Evolutionary conservation across 1,140 invertebrate genomes (phyloP).

Genomic region (Magallana angulata): DNA sequence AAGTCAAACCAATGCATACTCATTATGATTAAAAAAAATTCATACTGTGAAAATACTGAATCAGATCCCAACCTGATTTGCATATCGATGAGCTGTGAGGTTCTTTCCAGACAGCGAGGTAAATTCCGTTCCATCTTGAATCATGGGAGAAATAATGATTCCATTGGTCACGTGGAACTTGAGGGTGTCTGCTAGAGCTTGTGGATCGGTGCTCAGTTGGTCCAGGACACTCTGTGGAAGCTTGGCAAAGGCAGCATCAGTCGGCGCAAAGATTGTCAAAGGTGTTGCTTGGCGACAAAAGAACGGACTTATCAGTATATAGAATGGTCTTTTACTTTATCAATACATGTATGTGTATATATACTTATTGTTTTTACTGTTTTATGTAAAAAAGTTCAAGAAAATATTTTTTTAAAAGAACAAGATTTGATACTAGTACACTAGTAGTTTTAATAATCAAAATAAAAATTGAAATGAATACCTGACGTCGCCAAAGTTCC

Average conservation of each 20-base stretch:
- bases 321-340: too few relatives aligned
- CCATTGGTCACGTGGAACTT: conserved; percentile 59
- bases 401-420: too few relatives aligned
- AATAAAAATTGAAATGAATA: neutral
- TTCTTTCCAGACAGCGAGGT: conserved; percentile 25
- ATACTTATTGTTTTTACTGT: too few relatives aligned
- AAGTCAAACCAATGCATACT: neutral
- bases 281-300: conserved; percentile 74
- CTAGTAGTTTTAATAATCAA: too few relatives aligned
- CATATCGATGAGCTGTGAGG: conserved; percentile 14
- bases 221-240: conserved; percentile 81
- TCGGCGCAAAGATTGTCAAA: conserved; percentile 91
- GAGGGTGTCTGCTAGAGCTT: conserved; percentile 73
- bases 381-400: too few relatives aligned
- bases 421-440: too few relatives aligned
- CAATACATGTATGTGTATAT: too few relatives aligned
- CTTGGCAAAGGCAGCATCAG: conserved; percentile 88
- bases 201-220: conserved; percentile 74
- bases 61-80: conserved; percentile 1
- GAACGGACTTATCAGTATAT: too few relatives aligned
- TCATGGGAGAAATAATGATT: conserved; percentile 51
- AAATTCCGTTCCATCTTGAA: conserved; percentile 39
- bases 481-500: conserved; percentile 27
- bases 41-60: neutral
- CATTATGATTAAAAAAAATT: neutral